Evolutionary conservation across 2,113 vertebrate genomes (phyloP), one percentile per base, ranked within the genome.

Genomic region (Heptranchias perlo): DNA sequence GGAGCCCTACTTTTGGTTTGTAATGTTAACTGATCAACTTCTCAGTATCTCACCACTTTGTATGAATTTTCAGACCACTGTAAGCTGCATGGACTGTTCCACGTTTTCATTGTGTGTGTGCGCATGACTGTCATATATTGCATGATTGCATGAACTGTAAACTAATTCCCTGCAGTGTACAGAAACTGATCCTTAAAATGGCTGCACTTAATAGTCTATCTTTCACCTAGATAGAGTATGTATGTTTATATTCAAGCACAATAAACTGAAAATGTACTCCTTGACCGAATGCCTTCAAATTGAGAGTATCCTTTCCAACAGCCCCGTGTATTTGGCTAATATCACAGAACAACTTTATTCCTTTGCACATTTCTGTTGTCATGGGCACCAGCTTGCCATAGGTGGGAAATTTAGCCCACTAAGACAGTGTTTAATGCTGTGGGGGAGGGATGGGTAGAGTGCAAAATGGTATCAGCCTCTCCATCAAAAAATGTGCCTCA

Each of bases 1-100:
- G 65, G 23, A 73, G 47, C 28, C 65, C 10, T 6, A 52, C 44
- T 49, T 67, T 94, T 28, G 47, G 64, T 95, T 95, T 95, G 25
- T 28, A 3, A 52, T 95, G 44, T 64, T 69, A 73, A 95, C 94
- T 69, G 64, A 95, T 95, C 94, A 95, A 95, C 94, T 95, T 95
- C 94, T 94, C 16, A 39, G 8, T 47, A 44, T 49, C 64, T 52
- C 35, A 7, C 49, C 49, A 91, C 87, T 91, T 87, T 84, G 23
- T 47, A 18, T 67, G 44, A 39, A 82, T 69, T 69, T 95, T 93
- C 58, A 93, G 18, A 35, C 31, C 54, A n/a, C 54, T 6, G 13
- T 58, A 4, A 78, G 31, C 87, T 61, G 23, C 93, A 94, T 67
- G 62, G 62, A 94, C 49, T 47, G 23, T 95, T 47, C 61, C 21